phyloP scores from a whole-genome alignment of 2,113 vertebrate species.

The Pantherophis guttatus region DNA sequence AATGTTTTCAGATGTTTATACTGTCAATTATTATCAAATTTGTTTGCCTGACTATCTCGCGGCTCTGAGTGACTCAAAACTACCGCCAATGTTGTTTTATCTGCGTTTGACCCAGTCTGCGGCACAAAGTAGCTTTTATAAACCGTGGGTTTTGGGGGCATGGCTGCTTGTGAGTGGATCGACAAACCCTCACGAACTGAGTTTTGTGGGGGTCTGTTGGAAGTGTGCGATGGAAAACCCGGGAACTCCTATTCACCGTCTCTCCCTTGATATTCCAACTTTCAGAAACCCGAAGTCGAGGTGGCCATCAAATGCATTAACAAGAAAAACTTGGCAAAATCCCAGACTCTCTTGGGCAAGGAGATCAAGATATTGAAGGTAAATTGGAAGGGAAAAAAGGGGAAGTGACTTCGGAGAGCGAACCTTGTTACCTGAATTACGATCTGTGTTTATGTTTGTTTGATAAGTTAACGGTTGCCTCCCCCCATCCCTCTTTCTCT shows the following conservation, averaged over 20 bases:
- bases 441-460: background rate
- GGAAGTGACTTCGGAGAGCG: background rate
- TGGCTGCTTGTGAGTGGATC: background rate
- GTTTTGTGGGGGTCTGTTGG: background rate
- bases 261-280: conserved; percentile 27
- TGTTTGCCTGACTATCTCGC: background rate
- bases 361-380: conserved; percentile 98
- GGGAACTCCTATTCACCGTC: background rate
- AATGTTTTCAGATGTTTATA: background rate
- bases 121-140: background rate
- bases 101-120: background rate
- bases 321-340: conserved; percentile 95
- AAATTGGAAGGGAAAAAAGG: conserved; percentile 36
- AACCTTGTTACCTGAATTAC: background rate
- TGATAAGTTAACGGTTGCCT: conserved; percentile 14
- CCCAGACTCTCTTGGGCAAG: conserved; percentile 89
- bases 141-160: background rate
- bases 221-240: background rate
- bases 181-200: background rate
- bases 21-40: background rate
- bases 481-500: conserved; percentile 19
- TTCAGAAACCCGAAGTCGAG: conserved; percentile 89
- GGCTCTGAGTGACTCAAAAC: background rate
- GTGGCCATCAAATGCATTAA: conserved; percentile 97
- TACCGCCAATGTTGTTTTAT: background rate